These are phyloP conservation scores for Coelopa pilipes DNA, from an alignment of 2,888 invertebrate genomes.

Conservation along the genomic window DNA sequence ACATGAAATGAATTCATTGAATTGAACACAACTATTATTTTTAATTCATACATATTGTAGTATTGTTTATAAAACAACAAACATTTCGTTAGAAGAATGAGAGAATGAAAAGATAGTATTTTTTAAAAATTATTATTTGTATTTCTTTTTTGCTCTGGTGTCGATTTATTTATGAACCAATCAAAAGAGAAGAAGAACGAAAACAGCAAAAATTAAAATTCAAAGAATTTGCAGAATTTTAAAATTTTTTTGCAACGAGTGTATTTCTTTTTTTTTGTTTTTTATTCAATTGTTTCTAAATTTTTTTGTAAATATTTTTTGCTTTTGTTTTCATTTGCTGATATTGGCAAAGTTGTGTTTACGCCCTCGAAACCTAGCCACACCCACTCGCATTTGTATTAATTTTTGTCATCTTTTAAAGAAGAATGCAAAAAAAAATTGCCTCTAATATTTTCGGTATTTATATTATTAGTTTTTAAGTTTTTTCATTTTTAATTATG, in stretches of 20 bases:
- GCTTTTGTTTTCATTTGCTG: background rate
- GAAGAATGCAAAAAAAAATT: background rate
- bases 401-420: slow-evolving; percentile 7
- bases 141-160: background rate
- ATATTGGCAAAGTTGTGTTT: background rate
- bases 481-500: no score
- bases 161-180: background rate
- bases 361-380: background rate
- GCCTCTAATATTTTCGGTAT: no score
- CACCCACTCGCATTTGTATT: background rate
- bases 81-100: no score
- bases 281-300: background rate
- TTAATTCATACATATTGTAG: background rate
- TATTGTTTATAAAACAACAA: slow-evolving; percentile 3
- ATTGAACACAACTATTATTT: no score
- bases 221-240: no score
- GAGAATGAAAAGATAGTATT: background rate
- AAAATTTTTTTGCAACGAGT: no score
- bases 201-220: no score
- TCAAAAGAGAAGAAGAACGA: no score
- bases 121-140: background rate
- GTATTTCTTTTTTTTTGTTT: no score
- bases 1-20: no score
- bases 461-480: background rate
- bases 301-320: background rate